phyloP scores from a whole-genome alignment of 2,888 invertebrate genomes.

The Xestia sexstrigata region DNA sequence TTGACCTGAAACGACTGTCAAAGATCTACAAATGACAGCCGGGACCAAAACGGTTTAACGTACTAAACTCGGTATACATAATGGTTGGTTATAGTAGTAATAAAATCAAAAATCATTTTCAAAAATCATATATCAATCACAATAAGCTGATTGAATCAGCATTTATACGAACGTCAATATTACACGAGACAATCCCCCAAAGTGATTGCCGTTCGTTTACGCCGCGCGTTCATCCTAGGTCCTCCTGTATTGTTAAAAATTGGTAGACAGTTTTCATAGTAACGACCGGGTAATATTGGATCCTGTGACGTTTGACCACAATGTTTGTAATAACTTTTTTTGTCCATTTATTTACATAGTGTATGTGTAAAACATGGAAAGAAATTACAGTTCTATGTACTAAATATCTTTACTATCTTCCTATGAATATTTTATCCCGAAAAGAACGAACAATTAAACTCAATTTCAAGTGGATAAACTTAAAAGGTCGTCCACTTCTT shows the following conservation, averaged over 20 bases:
- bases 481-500: too few relatives aligned
- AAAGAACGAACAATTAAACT: not conserved
- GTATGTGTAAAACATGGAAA: not conserved
- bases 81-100: too few relatives aligned
- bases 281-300: not conserved
- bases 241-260: constrained; percentile 32
- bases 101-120: too few relatives aligned
- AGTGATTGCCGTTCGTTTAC: not conserved
- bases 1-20: too few relatives aligned
- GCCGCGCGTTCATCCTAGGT: not conserved
- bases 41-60: too few relatives aligned
- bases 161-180: not conserved
- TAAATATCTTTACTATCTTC: not conserved
- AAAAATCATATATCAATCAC: not conserved
- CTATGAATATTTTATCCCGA: not conserved
- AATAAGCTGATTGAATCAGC: not conserved
- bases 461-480: not conserved
- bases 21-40: too few relatives aligned
- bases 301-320: not conserved
- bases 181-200: not conserved
- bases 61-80: too few relatives aligned
- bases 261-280: constrained; percentile 14
- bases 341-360: not conserved
- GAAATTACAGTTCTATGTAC: not conserved
- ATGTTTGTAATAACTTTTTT: constrained; percentile 2